Percentiles rank a stretch among this genome's conserved stretches.
phyloP scores from a whole-genome alignment of 53 echinoderm and acorn worm genomes.

The Holothuria leucospilota region DNA sequence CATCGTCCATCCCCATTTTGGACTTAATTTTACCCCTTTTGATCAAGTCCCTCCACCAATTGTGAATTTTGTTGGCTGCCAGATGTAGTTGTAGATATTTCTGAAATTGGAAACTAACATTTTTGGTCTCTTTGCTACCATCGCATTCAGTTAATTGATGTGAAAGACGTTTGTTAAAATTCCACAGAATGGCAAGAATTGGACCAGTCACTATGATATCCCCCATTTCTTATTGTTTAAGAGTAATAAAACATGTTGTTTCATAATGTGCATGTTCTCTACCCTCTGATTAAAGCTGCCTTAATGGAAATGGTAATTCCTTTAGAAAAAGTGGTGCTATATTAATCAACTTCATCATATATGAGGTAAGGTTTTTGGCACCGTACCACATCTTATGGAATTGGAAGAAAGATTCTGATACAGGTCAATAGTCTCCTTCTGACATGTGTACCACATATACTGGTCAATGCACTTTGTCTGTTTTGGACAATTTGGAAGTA shows the following conservation, averaged over 20 bases:
- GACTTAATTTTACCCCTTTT: too few relatives aligned
- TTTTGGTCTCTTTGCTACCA: neutral
- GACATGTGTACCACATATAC: neutral
- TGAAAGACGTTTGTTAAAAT: conserved; percentile 14
- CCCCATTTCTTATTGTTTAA: neutral
- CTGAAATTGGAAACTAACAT: neutral
- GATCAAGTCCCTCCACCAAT: neutral
- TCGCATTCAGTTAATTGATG: neutral
- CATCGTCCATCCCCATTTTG: too few relatives aligned
- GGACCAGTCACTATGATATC: conserved; percentile 27
- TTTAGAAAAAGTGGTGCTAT: too few relatives aligned
- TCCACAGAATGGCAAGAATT: conserved; percentile 7
- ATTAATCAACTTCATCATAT: too few relatives aligned
- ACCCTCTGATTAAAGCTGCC: too few relatives aligned
- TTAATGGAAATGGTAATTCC: too few relatives aligned
- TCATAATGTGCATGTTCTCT: too few relatives aligned
- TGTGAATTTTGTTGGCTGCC: neutral
- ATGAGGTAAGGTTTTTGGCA: too few relatives aligned
- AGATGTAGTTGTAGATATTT: neutral
- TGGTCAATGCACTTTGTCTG: too few relatives aligned
- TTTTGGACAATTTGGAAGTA: too few relatives aligned
- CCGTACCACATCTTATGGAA: too few relatives aligned
- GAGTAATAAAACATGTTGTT: neutral
- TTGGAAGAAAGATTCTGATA: too few relatives aligned
- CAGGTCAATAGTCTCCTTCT: neutral